These are phyloP conservation scores for Andricus grossulariae DNA, from an alignment of 1,140 invertebrate species.

Conservation along the genomic window DNA sequence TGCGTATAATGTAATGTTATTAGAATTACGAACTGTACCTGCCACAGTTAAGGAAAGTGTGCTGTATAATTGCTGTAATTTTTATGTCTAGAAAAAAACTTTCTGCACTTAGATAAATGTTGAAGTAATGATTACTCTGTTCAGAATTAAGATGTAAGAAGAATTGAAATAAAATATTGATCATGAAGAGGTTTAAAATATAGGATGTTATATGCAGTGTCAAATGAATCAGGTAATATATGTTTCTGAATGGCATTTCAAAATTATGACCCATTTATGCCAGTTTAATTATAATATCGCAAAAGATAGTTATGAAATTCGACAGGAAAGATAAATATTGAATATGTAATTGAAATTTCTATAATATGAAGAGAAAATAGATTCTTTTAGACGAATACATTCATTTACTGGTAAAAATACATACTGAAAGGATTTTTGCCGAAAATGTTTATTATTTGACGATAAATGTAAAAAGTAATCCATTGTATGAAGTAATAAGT, in stretches of 20 bases:
- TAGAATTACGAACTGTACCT: constrained; percentile 19
- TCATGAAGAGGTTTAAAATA: too few relatives aligned
- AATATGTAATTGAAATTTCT: too few relatives aligned
- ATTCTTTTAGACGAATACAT: too few relatives aligned
- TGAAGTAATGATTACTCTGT: not conserved
- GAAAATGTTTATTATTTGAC: constrained; percentile 37
- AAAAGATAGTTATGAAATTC: not conserved
- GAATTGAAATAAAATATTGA: too few relatives aligned
- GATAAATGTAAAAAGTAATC: constrained; percentile 35
- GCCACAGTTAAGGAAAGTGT: constrained; percentile 17
- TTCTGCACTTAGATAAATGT: constrained; percentile 12
- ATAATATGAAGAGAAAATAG: too few relatives aligned
- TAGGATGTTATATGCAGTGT: too few relatives aligned
- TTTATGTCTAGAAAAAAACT: not conserved
- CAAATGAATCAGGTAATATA: too few relatives aligned
- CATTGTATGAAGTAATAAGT: constrained; percentile 38
- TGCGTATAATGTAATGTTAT: constrained; percentile 18
- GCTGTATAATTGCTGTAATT: constrained; percentile 26
- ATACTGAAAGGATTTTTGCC: constrained; percentile 14
- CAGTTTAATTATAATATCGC: too few relatives aligned
- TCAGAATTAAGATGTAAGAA: not conserved
- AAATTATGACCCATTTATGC: too few relatives aligned
- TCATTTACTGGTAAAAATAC: too few relatives aligned
- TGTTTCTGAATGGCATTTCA: too few relatives aligned
- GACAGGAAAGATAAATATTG: not conserved